Conservation (phyloP, 2,797 vertebrate genomes). For the Microtus californicus region DNA sequence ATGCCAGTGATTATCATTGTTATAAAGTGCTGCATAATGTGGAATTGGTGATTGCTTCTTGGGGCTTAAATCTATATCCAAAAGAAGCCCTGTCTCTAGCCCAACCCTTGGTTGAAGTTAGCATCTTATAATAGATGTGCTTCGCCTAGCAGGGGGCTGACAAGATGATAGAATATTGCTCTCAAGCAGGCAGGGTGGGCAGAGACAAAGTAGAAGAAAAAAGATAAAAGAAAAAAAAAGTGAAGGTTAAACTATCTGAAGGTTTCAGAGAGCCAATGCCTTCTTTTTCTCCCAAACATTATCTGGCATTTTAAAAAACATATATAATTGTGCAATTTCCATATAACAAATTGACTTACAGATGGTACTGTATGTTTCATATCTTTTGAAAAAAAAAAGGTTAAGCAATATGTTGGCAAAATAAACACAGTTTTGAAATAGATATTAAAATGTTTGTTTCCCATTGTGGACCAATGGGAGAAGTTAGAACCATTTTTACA, state of each 20-base stretch:
- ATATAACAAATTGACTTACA: conserved; percentile 64
- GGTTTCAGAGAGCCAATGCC: conserved; percentile 15
- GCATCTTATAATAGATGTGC: conserved; percentile 61
- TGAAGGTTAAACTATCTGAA: conserved; percentile 44
- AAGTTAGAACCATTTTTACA: conserved; percentile 71
- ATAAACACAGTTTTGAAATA: conserved; percentile 71
- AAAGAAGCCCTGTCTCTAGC: not conserved
- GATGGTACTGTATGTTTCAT: conserved; percentile 39
- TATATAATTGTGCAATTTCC: conserved; percentile 55
- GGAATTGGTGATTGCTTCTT: not conserved
- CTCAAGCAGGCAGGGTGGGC: conserved; percentile 53
- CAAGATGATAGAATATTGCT: conserved; percentile 65
- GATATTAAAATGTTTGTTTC: conserved; percentile 52
- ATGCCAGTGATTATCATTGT: not conserved
- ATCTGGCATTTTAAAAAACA: conserved; percentile 72
- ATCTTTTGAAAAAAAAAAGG: conserved; percentile 54
- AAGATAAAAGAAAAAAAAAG: not conserved
- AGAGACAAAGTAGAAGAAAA: not conserved
- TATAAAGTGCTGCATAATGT: not conserved
- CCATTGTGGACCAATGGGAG: conserved; percentile 59
- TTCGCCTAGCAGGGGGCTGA: conserved; percentile 45
- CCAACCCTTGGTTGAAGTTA: not conserved
- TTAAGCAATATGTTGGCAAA: conserved; percentile 66
- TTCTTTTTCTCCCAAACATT: conserved; percentile 47
- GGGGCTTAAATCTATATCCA: conserved; percentile 46